Percentiles rank a stretch among this genome's conserved stretches.
phyloP scores from a whole-genome alignment of 2,888 invertebrate species.

The Acanthococcus lagerstroemiae region DNA sequence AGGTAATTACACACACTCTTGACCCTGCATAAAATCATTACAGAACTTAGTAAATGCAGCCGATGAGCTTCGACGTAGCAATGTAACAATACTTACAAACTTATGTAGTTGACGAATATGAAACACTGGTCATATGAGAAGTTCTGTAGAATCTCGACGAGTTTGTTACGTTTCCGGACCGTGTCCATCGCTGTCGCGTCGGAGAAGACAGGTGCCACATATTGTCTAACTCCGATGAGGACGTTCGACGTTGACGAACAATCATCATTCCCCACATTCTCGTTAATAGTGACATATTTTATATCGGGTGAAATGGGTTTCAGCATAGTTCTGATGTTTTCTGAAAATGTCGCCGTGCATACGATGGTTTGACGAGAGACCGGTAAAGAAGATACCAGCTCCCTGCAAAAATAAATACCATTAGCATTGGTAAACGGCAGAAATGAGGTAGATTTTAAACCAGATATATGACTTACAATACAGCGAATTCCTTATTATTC shows the following conservation, averaged over 20 bases:
- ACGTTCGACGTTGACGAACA: constrained; percentile 48
- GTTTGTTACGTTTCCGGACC: constrained; percentile 53
- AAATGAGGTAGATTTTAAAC: background rate
- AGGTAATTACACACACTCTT: constrained; percentile 34
- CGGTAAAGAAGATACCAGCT: constrained; percentile 63
- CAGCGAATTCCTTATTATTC: constrained; percentile 30
- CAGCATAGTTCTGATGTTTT: constrained; percentile 42
- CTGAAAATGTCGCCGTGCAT: constrained; percentile 85
- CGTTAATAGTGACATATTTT: constrained; percentile 20
- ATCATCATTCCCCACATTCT: constrained; percentile 14
- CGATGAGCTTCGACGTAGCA: background rate
- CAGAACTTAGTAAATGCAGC: background rate
- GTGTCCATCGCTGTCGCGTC: constrained; percentile 57
- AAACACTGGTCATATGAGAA: constrained; percentile 80
- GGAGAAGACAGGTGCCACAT: constrained; percentile 52
- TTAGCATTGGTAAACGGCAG: background rate
- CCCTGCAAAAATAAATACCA: constrained; percentile 47
- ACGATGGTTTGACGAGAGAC: constrained; percentile 77
- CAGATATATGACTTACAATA: background rate
- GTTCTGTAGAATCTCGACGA: constrained; percentile 57
- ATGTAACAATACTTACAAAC: constrained; percentile 44
- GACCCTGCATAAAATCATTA: constrained; percentile 26
- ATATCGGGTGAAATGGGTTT: constrained; percentile 5
- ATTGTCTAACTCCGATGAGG: constrained; percentile 73
- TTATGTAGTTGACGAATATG: constrained; percentile 81